Base-by-base conservation (phyloP, 23 tunicate genomes). In the Ascidia mentula region DNA sequence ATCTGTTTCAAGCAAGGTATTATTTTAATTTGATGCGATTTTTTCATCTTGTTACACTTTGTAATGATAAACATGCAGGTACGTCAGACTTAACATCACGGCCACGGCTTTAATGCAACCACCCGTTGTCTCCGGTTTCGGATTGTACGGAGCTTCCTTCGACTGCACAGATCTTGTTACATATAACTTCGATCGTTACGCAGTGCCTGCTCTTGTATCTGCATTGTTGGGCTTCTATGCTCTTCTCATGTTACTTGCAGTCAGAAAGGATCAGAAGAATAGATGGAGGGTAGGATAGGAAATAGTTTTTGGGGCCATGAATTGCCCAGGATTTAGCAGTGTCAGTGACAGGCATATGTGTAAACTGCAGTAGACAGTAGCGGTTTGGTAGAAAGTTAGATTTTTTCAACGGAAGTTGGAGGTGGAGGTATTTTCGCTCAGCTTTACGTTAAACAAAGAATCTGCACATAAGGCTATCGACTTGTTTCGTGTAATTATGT, bases 241-340 rank as follows among this genome's bases (percentile, higher is more conserved):
- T 18, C 12, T 86, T 32, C 20, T 72, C 12, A 39, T 86, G 60
- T 9, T 74, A 38, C 37, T 71, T 34, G 82, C 83, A 46, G 75
- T n/a, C 0, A 38, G 39, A 26, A 38, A 15, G 6, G 97, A 91
- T 34, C 69, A 81, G 72, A 91, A 46, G 60, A 79, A 91, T 61
- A 40, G 97, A 32, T 91, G 97, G 97, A 91, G 82, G 90, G 97
- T 91, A 39, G 6, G n/a, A n/a, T n/a, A n/a, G n/a, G n/a, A n/a
- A n/a, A n/a, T n/a, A n/a, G n/a, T n/a, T n/a, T n/a, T n/a, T n/a
- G n/a, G n/a, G n/a, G n/a, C n/a, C n/a, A n/a, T n/a, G n/a, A n/a
- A n/a, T n/a, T n/a, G n/a, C n/a, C n/a, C n/a, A n/a, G n/a, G n/a
- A n/a, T n/a, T n/a, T n/a, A n/a, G n/a, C n/a, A n/a, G n/a, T n/a